These are phyloP conservation scores for Mylabris phalerata DNA, from an alignment of 1,140 invertebrate genomes.

Conservation along the genomic window DNA sequence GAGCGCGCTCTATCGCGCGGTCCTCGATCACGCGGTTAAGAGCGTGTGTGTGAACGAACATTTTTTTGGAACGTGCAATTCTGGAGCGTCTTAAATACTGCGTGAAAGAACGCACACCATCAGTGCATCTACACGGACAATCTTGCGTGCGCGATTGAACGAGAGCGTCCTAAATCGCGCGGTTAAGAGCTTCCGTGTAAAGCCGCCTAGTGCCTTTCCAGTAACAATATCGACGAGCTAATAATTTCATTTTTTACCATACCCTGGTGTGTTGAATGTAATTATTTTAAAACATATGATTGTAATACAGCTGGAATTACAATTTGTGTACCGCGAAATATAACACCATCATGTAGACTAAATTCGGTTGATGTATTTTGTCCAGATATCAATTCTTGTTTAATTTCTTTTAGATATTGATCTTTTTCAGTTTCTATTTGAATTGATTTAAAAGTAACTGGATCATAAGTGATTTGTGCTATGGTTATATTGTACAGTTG, in stretches of 20 bases:
- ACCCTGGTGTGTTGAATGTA: slow-evolving; percentile 20
- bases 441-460: background rate
- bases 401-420: background rate
- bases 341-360: background rate
- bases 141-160: too few species aligned
- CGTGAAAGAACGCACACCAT: too few species aligned
- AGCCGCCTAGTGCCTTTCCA: too few species aligned
- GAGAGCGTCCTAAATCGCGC: too few species aligned
- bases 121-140: too few species aligned
- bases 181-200: too few species aligned
- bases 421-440: background rate
- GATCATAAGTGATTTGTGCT: background rate
- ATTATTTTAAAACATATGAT: background rate
- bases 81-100: too few species aligned
- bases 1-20: too few species aligned
- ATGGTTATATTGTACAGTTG: background rate
- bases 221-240: slow-evolving; percentile 21
- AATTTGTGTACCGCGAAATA: slow-evolving; percentile 4
- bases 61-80: too few species aligned
- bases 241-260: slow-evolving; percentile 29
- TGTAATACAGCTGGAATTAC: slow-evolving; percentile 2
- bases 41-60: too few species aligned
- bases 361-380: background rate
- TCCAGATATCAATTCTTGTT: slow-evolving; percentile 16
- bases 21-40: too few species aligned